A percentile compares a stretch with the other conserved stretches of the same genome.
Evolutionary conservation across 2,797 vertebrate species (phyloP).

Genomic region (Hozukius guyotensis): DNA sequence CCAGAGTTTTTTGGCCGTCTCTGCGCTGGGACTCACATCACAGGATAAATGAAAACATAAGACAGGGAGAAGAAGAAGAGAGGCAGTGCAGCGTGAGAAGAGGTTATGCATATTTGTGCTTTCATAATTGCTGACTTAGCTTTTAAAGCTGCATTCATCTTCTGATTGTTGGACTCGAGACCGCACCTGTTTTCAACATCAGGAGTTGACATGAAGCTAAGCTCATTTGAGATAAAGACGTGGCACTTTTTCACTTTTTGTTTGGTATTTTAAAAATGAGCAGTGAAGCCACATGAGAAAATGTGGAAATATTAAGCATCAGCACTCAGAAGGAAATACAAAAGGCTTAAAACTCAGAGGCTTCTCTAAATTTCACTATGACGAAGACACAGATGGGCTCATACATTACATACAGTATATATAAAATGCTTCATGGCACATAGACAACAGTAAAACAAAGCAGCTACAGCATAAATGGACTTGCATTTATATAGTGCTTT

Average conservation of each 20-base stretch:
- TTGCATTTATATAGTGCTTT: too few species aligned
- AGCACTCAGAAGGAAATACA: background rate
- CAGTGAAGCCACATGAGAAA: background rate
- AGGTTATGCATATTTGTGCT: constrained; percentile 22
- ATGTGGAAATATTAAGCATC: constrained; percentile 15
- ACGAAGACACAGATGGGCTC: background rate
- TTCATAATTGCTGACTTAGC: constrained; percentile 3
- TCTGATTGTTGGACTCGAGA: background rate
- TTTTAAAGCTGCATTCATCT: background rate
- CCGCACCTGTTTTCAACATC: constrained; percentile 27
- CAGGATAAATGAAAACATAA: constrained; percentile 72
- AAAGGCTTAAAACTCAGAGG: background rate
- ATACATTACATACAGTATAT: background rate
- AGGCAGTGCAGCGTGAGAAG: constrained; percentile 31
- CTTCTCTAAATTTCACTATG: background rate
- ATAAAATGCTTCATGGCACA: background rate
- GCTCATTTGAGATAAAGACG: background rate
- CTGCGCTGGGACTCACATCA: constrained; percentile 60
- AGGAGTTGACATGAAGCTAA: background rate
- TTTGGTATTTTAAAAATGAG: background rate
- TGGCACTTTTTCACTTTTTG: background rate
- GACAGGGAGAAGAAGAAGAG: constrained; percentile 18
- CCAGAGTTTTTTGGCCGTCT: constrained; percentile 51
- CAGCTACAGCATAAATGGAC: background rate
- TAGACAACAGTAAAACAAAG: background rate